phyloP scores from a whole-genome alignment of 92 coral and sea anemone species.

The Zoanthus sociatus region DNA sequence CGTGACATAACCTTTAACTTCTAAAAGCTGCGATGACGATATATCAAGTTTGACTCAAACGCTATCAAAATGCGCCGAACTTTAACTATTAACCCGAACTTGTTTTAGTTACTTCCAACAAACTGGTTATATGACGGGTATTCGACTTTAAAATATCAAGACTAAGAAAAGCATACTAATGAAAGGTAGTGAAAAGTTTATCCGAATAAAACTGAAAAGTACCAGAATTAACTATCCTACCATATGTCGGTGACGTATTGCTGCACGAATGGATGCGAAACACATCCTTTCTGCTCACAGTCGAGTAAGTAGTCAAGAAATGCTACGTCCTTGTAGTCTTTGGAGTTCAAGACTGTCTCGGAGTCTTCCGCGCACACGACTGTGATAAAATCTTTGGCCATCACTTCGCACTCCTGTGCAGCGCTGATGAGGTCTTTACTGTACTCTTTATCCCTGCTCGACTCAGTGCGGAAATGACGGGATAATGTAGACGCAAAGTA shows the following conservation, averaged over 20 bases:
- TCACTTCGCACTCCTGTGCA: conserved; percentile 84
- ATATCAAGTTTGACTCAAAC: too few species aligned
- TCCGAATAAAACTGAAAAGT: not conserved
- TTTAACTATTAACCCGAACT: too few species aligned
- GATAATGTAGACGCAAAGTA: conserved; percentile 86
- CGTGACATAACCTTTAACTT: too few species aligned
- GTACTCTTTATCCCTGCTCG: conserved; percentile 82
- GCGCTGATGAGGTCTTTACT: conserved; percentile 79
- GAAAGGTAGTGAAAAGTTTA: too few species aligned
- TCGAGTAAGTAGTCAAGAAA: conserved; percentile 93
- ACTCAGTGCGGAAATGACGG: conserved; percentile 83
- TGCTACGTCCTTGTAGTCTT: conserved; percentile 86
- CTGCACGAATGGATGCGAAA: conserved; percentile 94
- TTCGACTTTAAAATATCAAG: too few species aligned
- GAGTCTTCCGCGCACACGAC: conserved; percentile 92
- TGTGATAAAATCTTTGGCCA: conserved; percentile 87
- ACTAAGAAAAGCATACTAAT: too few species aligned
- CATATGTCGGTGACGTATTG: conserved; percentile 91
- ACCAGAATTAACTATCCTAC: not conserved
- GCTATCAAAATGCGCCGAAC: too few species aligned
- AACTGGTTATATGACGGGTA: too few species aligned
- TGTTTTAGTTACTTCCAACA: too few species aligned
- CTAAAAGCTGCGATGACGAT: too few species aligned
- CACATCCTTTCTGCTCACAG: conserved; percentile 94
- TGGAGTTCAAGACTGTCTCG: conserved; percentile 85